These are phyloP conservation scores for Drosophila tani DNA, from an alignment of 1,140 invertebrate species.

Conservation along the genomic window DNA sequence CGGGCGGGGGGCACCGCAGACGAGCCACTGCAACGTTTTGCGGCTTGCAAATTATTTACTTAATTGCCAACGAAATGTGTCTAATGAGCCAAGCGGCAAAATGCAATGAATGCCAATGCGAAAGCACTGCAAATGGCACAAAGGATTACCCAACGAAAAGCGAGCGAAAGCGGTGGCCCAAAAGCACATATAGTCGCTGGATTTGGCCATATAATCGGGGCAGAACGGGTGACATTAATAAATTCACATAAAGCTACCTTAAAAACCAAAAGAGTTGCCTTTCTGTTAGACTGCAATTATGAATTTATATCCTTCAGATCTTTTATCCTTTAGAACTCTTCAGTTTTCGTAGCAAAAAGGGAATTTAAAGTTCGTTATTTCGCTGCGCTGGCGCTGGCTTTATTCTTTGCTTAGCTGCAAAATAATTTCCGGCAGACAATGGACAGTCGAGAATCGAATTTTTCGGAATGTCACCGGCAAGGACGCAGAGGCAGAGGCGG, in stretches of 20 bases:
- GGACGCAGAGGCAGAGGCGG: constrained; percentile 9
- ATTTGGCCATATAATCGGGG: neutral
- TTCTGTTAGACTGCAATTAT: no score
- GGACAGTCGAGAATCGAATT: constrained; percentile 53
- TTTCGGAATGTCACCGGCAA: constrained; percentile 45
- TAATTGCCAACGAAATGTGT: constrained; percentile 83
- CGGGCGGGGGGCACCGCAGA: constrained; percentile 38
- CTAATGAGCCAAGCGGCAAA: constrained; percentile 78
- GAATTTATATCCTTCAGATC: no score
- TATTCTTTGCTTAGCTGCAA: constrained; percentile 59
- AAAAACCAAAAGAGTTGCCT: no score
- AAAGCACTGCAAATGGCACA: constrained; percentile 31
- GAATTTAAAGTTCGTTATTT: constrained; percentile 38
- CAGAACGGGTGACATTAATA: no score
- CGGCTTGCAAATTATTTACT: constrained; percentile 82
- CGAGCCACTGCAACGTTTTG: constrained; percentile 74
- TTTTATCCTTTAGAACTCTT: no score
- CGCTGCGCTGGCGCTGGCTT: constrained; percentile 17
- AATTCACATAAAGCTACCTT: no score
- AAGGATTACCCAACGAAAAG: constrained; percentile 29
- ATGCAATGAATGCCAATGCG: constrained; percentile 68
- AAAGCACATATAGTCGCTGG: neutral
- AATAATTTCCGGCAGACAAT: constrained; percentile 80
- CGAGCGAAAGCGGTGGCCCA: no score
- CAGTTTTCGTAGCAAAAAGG: neutral